Conservation (phyloP, 1,140 invertebrate genomes). For the Elysia chlorotica region DNA sequence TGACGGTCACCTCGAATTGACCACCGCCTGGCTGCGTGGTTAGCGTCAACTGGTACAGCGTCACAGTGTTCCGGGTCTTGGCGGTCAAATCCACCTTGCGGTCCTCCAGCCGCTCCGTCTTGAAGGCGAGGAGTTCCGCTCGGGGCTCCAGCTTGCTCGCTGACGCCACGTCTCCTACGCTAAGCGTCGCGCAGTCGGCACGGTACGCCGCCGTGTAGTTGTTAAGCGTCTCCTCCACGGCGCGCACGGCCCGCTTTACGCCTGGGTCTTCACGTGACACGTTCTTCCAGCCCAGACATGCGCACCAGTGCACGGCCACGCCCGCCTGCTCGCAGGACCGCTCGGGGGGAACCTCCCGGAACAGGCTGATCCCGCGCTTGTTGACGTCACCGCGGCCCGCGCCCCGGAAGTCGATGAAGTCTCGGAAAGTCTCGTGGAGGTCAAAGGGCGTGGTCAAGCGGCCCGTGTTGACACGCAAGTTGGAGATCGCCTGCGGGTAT, state of each 20-base stretch:
- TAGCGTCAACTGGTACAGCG: constrained; percentile 67
- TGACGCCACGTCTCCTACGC: not conserved
- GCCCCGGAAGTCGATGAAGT: constrained; percentile 67
- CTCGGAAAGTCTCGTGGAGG: constrained; percentile 60
- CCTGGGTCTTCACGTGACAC: not conserved
- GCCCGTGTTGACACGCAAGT: constrained; percentile 71
- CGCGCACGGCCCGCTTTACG: constrained; percentile 10
- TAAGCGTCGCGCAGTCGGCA: not conserved
- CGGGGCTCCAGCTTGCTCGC: constrained; percentile 44
- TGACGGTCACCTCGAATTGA: constrained; percentile 76
- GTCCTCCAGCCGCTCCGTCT: not conserved
- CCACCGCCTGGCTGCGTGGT: constrained; percentile 75
- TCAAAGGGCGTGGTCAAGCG: constrained; percentile 63
- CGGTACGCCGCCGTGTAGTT: not conserved
- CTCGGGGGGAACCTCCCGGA: constrained; percentile 67
- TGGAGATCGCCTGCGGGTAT: constrained; percentile 70
- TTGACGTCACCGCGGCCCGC: constrained; percentile 66
- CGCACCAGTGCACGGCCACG: constrained; percentile 10
- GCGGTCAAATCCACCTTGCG: constrained; percentile 70
- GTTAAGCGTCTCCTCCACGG: not conserved
- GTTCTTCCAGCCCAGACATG: not conserved
- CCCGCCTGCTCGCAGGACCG: constrained; percentile 69
- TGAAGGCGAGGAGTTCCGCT: constrained; percentile 66
- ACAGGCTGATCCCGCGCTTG: constrained; percentile 72
- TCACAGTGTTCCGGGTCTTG: constrained; percentile 7